phyloP scores from a whole-genome alignment of 2,888 invertebrate genomes.

The Phalera bucephala region DNA sequence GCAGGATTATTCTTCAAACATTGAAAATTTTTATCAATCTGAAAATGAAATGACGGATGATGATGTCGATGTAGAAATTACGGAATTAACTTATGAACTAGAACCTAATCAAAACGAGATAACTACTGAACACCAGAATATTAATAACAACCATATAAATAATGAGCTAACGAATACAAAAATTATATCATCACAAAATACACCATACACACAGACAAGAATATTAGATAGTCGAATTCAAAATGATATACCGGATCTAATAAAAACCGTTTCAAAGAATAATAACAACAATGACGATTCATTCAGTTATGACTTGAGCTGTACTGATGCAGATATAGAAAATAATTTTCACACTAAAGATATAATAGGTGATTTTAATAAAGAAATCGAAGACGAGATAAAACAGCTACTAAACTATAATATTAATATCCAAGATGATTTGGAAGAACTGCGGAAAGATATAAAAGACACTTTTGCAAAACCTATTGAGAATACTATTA shows the following conservation, averaged over 20 bases:
- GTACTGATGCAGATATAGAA: slow-evolving; percentile 69
- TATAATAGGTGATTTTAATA: slow-evolving; percentile 83
- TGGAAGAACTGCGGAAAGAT: slow-evolving; percentile 74
- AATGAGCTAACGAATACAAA: slow-evolving; percentile 34
- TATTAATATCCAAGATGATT: slow-evolving; percentile 72
- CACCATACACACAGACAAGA: slow-evolving; percentile 29
- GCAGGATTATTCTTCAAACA: slow-evolving; percentile 75
- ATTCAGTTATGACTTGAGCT: slow-evolving; percentile 51
- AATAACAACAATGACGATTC: slow-evolving; percentile 58
- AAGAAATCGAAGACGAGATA: slow-evolving; percentile 84
- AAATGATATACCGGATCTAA: slow-evolving; percentile 70
- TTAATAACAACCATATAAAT: slow-evolving; percentile 65
- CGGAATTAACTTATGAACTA: slow-evolving; percentile 51
- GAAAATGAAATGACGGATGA: slow-evolving; percentile 80
- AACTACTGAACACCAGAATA: slow-evolving; percentile 46
- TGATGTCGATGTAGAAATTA: slow-evolving; percentile 71
- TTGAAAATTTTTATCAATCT: slow-evolving; percentile 75
- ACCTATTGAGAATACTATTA: slow-evolving; percentile 77
- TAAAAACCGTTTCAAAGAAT: slow-evolving; percentile 68
- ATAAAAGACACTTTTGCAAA: slow-evolving; percentile 76
- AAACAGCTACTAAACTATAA: slow-evolving; percentile 75
- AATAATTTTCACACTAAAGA: slow-evolving; percentile 74
- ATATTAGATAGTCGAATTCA: slow-evolving; percentile 43
- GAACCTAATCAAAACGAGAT: slow-evolving; percentile 44
- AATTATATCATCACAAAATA: slow-evolving; percentile 26